A percentile compares a stretch with the other conserved stretches of the same genome.
These are phyloP conservation scores for Girardia tigrina DNA, from an alignment of 2,888 invertebrate species.

Conservation along the genomic window DNA sequence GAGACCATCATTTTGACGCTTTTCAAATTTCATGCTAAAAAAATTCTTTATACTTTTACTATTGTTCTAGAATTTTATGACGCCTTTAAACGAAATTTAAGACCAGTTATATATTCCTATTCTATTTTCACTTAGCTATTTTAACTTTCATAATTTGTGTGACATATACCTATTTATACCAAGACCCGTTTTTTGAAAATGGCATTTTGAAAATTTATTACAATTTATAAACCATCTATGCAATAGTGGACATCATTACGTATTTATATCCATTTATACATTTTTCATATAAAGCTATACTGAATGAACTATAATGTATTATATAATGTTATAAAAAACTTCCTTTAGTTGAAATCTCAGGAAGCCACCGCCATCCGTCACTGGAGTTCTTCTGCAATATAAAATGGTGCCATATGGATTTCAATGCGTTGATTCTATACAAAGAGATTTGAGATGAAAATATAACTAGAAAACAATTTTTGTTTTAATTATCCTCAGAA, in stretches of 20 bases:
- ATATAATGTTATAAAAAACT: not conserved
- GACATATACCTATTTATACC: not conserved
- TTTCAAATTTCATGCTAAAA: not conserved
- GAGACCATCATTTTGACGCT: not conserved
- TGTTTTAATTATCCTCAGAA: not conserved
- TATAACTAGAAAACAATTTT: not conserved
- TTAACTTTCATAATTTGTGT: not conserved
- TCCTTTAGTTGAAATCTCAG: not conserved
- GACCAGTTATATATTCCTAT: slow-evolving; percentile 12
- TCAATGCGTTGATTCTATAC: not conserved
- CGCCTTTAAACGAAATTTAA: not conserved
- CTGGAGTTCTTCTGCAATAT: no score
- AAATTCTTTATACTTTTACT: not conserved
- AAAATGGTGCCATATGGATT: no score
- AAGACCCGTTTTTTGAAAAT: not conserved
- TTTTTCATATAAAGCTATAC: not conserved
- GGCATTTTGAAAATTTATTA: not conserved
- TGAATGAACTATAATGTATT: not conserved
- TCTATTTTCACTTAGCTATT: not conserved
- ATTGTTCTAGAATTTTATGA: not conserved
- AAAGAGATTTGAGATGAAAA: not conserved
- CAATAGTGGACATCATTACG: not conserved
- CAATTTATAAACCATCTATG: not conserved
- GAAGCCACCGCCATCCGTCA: no score
- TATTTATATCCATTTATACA: not conserved